These are phyloP conservation scores for Cassiopea xamachana DNA, from an alignment of 30 jellyfish, hydroid and myxozoan genomes.

Conservation along the genomic window DNA sequence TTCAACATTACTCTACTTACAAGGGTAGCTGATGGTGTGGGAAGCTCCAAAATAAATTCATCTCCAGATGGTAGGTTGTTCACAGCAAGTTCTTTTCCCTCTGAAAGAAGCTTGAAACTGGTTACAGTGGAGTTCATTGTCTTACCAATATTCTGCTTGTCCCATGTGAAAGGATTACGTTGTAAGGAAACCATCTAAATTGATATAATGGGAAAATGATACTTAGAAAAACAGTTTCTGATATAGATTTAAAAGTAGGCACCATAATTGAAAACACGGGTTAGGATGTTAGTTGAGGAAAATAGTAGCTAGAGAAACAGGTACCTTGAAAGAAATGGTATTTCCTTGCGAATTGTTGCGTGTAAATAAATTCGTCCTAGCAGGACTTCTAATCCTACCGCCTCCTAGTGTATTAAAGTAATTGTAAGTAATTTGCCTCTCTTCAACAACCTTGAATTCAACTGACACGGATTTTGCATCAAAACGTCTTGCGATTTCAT, in stretches of 20 bases:
- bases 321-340: background rate
- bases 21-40: conserved; percentile 40
- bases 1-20: no score
- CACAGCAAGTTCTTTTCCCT: conserved; percentile 20
- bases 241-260: no score
- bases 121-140: conserved; percentile 27
- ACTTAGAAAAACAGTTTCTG: no score
- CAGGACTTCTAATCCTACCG: conserved; percentile 23
- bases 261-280: no score
- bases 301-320: no score
- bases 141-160: conserved; percentile 24
- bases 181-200: conserved; percentile 45
- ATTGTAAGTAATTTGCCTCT: background rate
- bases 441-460: conserved; percentile 28
- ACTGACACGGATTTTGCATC: conserved; percentile 25
- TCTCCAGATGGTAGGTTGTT: conserved; percentile 33
- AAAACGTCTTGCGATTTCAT: conserved; percentile 38
- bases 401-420: conserved; percentile 9
- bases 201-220: background rate
- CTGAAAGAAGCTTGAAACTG: conserved; percentile 4
- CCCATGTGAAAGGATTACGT: conserved; percentile 63
- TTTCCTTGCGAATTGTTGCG: background rate
- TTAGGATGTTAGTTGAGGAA: no score
- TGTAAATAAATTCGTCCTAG: background rate
- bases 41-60: conserved; percentile 34